Conservation (phyloP, 2,113 vertebrate species). For the Oryzias javanicus region DNA sequence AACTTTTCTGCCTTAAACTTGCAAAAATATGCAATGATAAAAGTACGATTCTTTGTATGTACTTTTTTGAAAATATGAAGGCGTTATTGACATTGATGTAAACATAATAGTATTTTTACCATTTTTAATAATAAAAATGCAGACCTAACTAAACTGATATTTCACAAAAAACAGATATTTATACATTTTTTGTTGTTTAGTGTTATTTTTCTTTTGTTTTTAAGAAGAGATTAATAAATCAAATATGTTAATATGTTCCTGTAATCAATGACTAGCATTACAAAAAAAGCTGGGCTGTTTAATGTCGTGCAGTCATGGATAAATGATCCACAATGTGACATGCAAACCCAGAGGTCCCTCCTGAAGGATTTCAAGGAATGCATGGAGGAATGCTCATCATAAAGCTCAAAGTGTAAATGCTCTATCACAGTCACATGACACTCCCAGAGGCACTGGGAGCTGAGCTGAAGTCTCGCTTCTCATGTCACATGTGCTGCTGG, state of each 20-base stretch:
- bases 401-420: slow-evolving; percentile 4
- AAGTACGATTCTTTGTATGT: no score
- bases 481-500: slow-evolving; percentile 18
- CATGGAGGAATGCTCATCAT: slow-evolving; percentile 29
- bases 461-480: slow-evolving; percentile 11
- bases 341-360: slow-evolving; percentile 29
- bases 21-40: no score
- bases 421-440: slow-evolving; percentile 22
- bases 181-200: no score
- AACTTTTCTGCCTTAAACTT: no score
- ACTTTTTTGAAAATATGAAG: no score
- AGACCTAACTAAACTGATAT: no score
- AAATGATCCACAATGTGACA: slow-evolving; percentile 39
- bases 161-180: no score
- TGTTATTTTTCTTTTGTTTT: no score
- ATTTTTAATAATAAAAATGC: no score
- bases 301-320: slow-evolving; percentile 45
- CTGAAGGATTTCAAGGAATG: slow-evolving; percentile 42
- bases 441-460: neutral
- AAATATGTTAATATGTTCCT: neutral
- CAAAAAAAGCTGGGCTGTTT: slow-evolving; percentile 10
- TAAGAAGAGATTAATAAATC: no score
- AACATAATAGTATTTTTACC: no score
- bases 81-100: no score
- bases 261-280: neutral